Conservation (phyloP, 2,888 invertebrate genomes). For the Drosophila stalkeri region DNA sequence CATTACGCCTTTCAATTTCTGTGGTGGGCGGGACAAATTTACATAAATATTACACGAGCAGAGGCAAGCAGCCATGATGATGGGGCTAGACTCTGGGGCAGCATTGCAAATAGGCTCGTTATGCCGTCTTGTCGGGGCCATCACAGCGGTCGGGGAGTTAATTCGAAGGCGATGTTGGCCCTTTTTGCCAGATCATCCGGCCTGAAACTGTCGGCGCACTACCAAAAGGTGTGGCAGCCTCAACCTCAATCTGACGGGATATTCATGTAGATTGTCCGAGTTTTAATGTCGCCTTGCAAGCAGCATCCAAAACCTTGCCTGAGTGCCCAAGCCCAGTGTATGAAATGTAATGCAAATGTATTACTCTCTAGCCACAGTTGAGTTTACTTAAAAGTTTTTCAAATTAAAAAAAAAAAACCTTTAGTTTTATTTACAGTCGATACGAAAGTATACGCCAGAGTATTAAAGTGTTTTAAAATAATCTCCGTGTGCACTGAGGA, state of each 20-base stretch:
- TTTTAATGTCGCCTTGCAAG: conserved; percentile 13
- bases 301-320: background rate
- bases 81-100: conserved; percentile 61
- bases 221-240: conserved; percentile 68
- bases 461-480: background rate
- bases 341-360: background rate
- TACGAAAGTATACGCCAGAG: background rate
- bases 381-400: background rate
- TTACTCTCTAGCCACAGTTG: background rate
- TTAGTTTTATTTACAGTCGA: background rate
- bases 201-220: conserved; percentile 44
- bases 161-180: conserved; percentile 45
- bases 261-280: conserved; percentile 35
- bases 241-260: conserved; percentile 40
- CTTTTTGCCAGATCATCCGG: conserved; percentile 54
- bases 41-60: conserved; percentile 72
- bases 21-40: conserved; percentile 58
- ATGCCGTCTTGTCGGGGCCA: conserved; percentile 38
- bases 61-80: conserved; percentile 56
- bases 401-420: background rate
- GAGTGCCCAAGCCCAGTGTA: background rate
- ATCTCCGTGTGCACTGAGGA: background rate
- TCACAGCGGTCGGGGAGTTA: conserved; percentile 49
- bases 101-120: conserved; percentile 77
- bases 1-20: conserved; percentile 77